Conservation (phyloP, 2,113 vertebrate genomes). For the Chionis minor region DNA sequence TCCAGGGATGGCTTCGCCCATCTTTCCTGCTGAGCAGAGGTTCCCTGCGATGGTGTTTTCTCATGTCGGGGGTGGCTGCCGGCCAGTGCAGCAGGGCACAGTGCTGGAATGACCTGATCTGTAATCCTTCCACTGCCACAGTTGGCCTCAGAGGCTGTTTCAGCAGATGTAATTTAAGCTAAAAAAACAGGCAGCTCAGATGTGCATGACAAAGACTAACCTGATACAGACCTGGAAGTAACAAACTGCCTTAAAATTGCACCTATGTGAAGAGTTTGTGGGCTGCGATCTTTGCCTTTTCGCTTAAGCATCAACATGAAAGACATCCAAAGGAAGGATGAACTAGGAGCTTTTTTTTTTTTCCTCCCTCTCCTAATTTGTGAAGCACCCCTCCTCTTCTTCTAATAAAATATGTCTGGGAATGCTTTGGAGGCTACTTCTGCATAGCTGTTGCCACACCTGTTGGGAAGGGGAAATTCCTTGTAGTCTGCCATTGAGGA, state of each 20-base stretch:
- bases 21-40: neutral
- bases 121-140: neutral
- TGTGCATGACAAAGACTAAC: conserved; percentile 46
- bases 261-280: neutral
- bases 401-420: conserved; percentile 36
- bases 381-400: neutral
- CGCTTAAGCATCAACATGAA: neutral
- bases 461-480: conserved; percentile 62
- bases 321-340: conserved; percentile 7
- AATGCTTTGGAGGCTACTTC: conserved; percentile 35
- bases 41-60: neutral
- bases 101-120: neutral
- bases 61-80: neutral
- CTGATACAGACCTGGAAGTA: conserved; percentile 48
- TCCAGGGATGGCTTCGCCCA: neutral
- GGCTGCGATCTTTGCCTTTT: neutral
- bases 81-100: fast-evolving
- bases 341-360: neutral
- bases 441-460: conserved; percentile 53
- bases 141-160: neutral
- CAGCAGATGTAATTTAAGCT: neutral
- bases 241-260: conserved; percentile 27
- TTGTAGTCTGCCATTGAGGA: neutral
- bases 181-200: neutral
- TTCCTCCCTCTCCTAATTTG: neutral